Evolutionary conservation across 2,888 invertebrate species (phyloP), one percentile per base, ranked within the genome.

Genomic region (Teleogryllus oceanicus): DNA sequence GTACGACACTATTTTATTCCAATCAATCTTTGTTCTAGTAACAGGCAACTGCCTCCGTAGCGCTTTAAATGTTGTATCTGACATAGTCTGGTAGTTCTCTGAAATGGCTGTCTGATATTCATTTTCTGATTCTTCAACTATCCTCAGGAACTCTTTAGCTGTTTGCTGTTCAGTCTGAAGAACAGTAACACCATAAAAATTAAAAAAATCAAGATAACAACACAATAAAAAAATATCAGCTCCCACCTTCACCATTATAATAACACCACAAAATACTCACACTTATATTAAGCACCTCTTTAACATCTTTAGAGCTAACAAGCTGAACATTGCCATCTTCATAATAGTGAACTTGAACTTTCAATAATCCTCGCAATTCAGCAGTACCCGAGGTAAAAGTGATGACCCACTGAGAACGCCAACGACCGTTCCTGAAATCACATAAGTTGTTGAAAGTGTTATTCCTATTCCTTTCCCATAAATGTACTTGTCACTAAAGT

Each of bases 321-420:
- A 99, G 90, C 88, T 99, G 99, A 80, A 99, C 99, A 88, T 99
- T 99, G 76, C 99, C 99, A 88, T 99, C 99, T 89, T 99, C 99
- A 86, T 99, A 99, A 88, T 99, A 99, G 89, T 99, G 99, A 83
- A 99, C 97, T 77, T 90, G 89, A 76, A 94, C 94, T 88, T 96
- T 95, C 79, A 97, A 89, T 85, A 95, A 91, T 83, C 97, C 98
- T 83, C 93, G 93, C 81, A 97, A 88, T 87, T 98, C 97, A 20
- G 92, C 93, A 78, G 89, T 90, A 62, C 89, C 89, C 8, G 77
- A 77, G 83, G 91, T 92, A 85, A 95, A 91, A 81, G 92, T 94
- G 80, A 97, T 90, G 83, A 94, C 93, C 99, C 99, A 99, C 84
- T 97, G 96, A 5, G 98, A 98, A 83, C 99, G 93, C 99, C 99